Evolutionary conservation across 2,888 invertebrate genomes (phyloP), one percentile per base, ranked within the genome.

Genomic region (Melangyna quadrimaculata): DNA sequence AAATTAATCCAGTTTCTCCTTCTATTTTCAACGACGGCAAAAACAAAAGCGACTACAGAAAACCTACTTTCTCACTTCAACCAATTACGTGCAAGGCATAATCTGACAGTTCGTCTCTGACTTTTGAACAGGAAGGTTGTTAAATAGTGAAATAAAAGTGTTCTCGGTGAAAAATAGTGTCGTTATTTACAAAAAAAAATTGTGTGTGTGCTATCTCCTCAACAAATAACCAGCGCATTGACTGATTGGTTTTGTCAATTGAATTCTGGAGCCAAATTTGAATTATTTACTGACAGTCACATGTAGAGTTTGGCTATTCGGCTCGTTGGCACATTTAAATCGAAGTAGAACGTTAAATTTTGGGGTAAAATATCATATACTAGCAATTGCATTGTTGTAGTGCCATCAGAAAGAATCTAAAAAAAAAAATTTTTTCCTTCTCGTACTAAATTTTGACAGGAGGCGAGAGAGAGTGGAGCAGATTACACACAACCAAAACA

Each of bases 101-200:
- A 77, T 80, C 81, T 88, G 89, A 89, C 90, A 90, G 91, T 91
- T 89, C 89, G 89, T 90, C 89, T 90, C 89, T 89, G 88, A 89
- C 90, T 89, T 90, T 90, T 90, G 90, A 89, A 90, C 89, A 87
- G 89, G 88, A 89, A 89, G 90, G 91, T 90, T 88, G 90, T 87
- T 87, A 87, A 84, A 67, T 77, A 81, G 69, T 87, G 87, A 88
- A 74, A 57, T 87, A 65, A 35, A 80, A 87, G 73, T 81, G 79
- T 65, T 78, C 77, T 80, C 86, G 70, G 86, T 78, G 81, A 86
- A 86, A 83, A 84, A 84, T 65, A 86, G 86, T 86, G 80, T 86
- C 86, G 86, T 86, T 86, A 86, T 86, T 86, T 86, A 86, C 86
- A 86, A 86, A 86, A 86, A n/a, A 79, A 72, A 70, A 45, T 55